phyloP scores from a whole-genome alignment of 2,797 vertebrate genomes.

The Odontamblyopus lacepedii region DNA sequence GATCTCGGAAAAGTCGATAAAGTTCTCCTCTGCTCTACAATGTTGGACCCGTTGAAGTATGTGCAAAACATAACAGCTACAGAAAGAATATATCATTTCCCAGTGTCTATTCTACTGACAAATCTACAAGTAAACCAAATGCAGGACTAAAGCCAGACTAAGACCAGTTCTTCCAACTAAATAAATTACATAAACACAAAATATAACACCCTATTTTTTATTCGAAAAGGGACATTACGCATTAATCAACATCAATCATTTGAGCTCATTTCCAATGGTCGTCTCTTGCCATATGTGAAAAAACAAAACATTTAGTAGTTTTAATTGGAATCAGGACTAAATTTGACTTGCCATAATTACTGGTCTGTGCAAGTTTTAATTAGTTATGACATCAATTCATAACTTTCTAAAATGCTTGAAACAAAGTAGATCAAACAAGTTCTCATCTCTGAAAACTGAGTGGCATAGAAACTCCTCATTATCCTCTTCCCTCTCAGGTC shows the following conservation, averaged over 20 bases:
- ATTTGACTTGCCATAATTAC: not conserved
- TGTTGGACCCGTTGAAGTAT: not conserved
- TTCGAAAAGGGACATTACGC: too few relatives aligned
- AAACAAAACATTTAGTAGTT: too few relatives aligned
- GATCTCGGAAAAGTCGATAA: too few relatives aligned
- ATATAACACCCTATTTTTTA: too few relatives aligned
- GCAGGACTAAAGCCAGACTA: not conserved
- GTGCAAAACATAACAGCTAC: too few relatives aligned
- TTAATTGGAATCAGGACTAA: too few relatives aligned
- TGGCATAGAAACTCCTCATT: not conserved
- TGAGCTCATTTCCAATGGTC: too few relatives aligned
- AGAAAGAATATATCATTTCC: not conserved
- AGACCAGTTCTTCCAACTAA: too few relatives aligned
- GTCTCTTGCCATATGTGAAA: too few relatives aligned
- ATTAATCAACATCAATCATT: too few relatives aligned
- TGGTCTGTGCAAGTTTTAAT: not conserved
- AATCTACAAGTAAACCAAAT: not conserved
- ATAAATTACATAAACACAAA: too few relatives aligned
- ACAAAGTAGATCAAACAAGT: conserved; percentile 3
- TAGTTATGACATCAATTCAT: not conserved
- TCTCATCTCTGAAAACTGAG: conserved; percentile 1
- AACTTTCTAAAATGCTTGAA: not conserved
- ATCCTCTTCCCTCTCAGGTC: conserved; percentile 44
- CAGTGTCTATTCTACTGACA: not conserved
- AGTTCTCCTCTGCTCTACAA: not conserved